A percentile compares a stretch with the other conserved stretches of the same genome.
Conservation (phyloP, 1,140 invertebrate genomes). For the Daktulosphaira vitifoliae region DNA sequence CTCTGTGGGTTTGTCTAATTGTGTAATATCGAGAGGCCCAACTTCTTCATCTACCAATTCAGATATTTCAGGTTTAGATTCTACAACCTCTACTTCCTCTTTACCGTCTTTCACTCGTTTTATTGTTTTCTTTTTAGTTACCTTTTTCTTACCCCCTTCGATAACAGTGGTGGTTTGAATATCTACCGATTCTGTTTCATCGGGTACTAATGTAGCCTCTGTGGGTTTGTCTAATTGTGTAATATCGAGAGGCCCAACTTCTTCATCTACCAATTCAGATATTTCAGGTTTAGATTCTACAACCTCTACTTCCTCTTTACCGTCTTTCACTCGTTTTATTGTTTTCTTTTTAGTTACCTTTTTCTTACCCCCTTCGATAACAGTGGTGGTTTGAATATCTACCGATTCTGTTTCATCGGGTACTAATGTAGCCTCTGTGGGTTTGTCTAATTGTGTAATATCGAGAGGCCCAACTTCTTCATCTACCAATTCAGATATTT, state of each 20-base stretch:
- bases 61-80: constrained; percentile 38
- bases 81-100: constrained; percentile 41
- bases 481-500: constrained; percentile 32
- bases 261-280: constrained; percentile 37
- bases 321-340: constrained; percentile 35
- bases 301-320: constrained; percentile 38
- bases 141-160: constrained; percentile 35
- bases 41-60: constrained; percentile 42
- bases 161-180: constrained; percentile 17
- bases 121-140: constrained; percentile 36
- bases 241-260: constrained; percentile 31
- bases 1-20: not conserved
- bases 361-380: constrained; percentile 35
- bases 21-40: not conserved
- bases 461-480: constrained; percentile 34
- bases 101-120: constrained; percentile 36
- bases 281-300: constrained; percentile 38
- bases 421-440: constrained; percentile 42
- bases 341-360: constrained; percentile 37
- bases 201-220: constrained; percentile 43
- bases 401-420: constrained; percentile 39
- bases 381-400: constrained; percentile 38
- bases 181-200: constrained; percentile 37
- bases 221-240: constrained; percentile 36
- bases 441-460: constrained; percentile 34